Percentiles rank a stretch among this genome's conserved stretches.
These are phyloP conservation scores for Manis pentadactyla DNA, from an alignment of 2,797 vertebrate species.

Conservation along the genomic window DNA sequence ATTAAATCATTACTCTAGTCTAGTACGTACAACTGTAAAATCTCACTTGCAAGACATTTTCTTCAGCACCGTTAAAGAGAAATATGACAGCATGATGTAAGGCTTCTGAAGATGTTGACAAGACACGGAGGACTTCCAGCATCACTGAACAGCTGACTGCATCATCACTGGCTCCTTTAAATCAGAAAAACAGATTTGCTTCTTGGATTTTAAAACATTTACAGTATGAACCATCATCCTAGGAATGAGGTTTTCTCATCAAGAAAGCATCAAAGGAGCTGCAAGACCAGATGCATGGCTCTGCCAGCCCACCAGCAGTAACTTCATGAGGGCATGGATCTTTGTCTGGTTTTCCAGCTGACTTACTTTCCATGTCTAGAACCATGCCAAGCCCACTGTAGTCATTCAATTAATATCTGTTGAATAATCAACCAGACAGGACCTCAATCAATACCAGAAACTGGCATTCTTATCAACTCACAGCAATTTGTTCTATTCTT, in stretches of 20 bases:
- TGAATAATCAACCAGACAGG: not conserved
- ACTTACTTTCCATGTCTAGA: not conserved
- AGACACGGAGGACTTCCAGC: conserved; percentile 95
- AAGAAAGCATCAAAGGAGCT: not conserved
- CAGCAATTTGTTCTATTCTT: not conserved
- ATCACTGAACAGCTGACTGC: conserved; percentile 98
- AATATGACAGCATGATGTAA: conserved; percentile 95
- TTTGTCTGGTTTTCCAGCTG: not conserved
- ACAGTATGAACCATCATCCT: not conserved
- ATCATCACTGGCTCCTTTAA: conserved; percentile 96
- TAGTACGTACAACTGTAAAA: conserved; percentile 43
- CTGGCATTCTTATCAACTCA: not conserved
- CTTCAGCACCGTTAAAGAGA: conserved; percentile 98
- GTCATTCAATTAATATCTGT: not conserved
- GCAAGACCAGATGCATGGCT: not conserved
- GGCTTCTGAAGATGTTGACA: conserved; percentile 91
- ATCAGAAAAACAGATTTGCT: conserved; percentile 64
- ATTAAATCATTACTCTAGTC: conserved; percentile 16
- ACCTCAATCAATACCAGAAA: not conserved
- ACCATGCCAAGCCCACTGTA: not conserved
- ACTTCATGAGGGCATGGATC: not conserved
- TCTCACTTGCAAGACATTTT: conserved; percentile 96
- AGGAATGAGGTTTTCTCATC: not conserved
- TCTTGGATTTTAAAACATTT: conserved; percentile 38
- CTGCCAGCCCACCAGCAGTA: not conserved